Conservation (phyloP, 2,888 invertebrate species). For the Adela reaumurella region DNA sequence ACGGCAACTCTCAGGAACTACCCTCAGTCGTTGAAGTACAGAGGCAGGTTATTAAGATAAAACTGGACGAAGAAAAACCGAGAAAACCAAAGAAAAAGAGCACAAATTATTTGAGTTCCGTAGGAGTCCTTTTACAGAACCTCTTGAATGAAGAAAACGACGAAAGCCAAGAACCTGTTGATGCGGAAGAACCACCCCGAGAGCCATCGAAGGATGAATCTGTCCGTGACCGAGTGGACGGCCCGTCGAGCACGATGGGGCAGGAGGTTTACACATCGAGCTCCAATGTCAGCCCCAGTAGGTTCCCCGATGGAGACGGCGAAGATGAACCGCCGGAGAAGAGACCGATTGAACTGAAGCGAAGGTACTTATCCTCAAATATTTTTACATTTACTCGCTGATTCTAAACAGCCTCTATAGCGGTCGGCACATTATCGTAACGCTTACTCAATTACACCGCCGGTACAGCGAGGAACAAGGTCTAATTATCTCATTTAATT, state of each 20-base stretch:
- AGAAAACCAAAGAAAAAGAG: constrained; percentile 27
- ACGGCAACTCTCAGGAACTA: constrained; percentile 42
- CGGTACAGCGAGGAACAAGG: too few species aligned
- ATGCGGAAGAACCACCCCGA: neutral
- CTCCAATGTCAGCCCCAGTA: neutral
- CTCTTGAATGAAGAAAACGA: too few species aligned
- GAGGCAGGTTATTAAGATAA: constrained; percentile 17
- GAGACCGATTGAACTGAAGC: constrained; percentile 46
- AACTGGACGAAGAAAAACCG: constrained; percentile 25
- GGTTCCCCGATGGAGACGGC: constrained; percentile 22
- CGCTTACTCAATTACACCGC: too few species aligned
- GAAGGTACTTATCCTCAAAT: constrained; percentile 35
- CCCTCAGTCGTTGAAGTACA: constrained; percentile 41
- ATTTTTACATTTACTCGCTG: neutral
- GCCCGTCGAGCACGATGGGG: neutral
- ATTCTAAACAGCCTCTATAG: too few species aligned
- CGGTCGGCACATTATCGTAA: too few species aligned
- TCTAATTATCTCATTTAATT: too few species aligned
- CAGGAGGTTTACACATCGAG: neutral
- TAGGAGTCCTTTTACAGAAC: constrained; percentile 55
- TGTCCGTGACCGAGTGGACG: neutral
- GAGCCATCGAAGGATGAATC: neutral
- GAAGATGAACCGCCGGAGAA: constrained; percentile 52
- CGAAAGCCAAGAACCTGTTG: neutral
- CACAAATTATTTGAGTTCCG: constrained; percentile 40